phyloP scores from a whole-genome alignment of 2,113 vertebrate species.

The Sturnus vulgaris region DNA sequence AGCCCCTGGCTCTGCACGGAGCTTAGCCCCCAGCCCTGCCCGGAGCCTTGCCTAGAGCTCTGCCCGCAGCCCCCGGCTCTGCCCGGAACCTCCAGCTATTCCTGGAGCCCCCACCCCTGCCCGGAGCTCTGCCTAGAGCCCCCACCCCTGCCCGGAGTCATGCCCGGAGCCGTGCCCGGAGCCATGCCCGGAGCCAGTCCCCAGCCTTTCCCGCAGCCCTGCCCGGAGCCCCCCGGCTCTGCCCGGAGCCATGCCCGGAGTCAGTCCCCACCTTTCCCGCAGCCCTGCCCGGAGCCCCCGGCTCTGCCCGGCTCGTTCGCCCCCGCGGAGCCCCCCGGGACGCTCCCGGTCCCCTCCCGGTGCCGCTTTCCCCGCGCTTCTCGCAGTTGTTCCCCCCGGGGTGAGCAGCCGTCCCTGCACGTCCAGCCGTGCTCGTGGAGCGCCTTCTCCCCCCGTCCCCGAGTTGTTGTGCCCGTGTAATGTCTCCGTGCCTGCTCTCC shows the following conservation, averaged over 20 bases:
- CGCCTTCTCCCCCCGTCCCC: background rate
- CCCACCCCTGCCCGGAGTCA: too few relatives aligned
- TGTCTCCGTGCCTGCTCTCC: background rate
- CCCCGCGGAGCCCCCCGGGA: background rate
- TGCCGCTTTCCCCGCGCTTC: background rate
- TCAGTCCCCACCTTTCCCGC: background rate
- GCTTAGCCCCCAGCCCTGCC: background rate
- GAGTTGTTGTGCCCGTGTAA: background rate
- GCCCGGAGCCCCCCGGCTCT: too few relatives aligned
- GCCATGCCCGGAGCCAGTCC: too few relatives aligned
- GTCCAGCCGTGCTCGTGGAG: background rate
- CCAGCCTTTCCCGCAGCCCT: background rate
- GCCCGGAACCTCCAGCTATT: too few relatives aligned
- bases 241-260: background rate
- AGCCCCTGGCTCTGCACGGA: background rate
- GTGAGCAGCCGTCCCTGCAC: background rate
- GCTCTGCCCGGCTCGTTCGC: background rate
- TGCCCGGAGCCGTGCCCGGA: too few relatives aligned
- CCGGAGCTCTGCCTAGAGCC: background rate
- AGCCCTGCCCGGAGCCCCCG: too few relatives aligned
- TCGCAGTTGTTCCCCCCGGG: background rate
- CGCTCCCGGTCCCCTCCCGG: background rate
- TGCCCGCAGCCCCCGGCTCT: too few relatives aligned
- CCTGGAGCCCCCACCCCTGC: too few relatives aligned
- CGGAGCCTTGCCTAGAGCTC: too few relatives aligned